Conservation (phyloP, 2,113 vertebrate genomes). For the Thymallus thymallus region DNA sequence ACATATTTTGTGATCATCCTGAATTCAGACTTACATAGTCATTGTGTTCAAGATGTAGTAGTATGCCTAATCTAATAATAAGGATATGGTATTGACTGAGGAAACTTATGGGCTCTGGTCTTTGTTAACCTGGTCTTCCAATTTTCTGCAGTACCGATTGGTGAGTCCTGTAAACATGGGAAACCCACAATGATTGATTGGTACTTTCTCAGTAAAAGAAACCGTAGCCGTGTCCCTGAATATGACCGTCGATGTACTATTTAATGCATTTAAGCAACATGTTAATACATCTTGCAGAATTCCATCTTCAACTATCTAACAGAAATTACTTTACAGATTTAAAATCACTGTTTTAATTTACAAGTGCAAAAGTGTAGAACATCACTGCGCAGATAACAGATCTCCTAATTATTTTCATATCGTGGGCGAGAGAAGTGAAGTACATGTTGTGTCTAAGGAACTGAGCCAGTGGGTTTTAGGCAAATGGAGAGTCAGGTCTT, state of each 20-base stretch:
- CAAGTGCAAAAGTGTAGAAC: constrained; percentile 22
- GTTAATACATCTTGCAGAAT: constrained; percentile 1
- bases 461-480: constrained; percentile 28
- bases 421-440: constrained; percentile 33
- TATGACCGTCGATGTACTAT: constrained; percentile 10
- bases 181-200: constrained; percentile 35
- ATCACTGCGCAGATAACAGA: constrained; percentile 39
- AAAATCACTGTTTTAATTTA: constrained; percentile 35
- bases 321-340: constrained; percentile 39
- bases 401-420: constrained; percentile 33
- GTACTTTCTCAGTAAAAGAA: constrained; percentile 34
- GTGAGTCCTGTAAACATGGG: constrained; percentile 27
- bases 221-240: constrained; percentile 28
- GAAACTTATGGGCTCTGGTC: neutral
- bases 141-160: constrained; percentile 34
- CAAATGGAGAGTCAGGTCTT: constrained; percentile 48
- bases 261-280: constrained; percentile 37
- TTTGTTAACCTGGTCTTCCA: constrained; percentile 47
- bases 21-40: too few relatives aligned
- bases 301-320: constrained; percentile 40
- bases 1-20: neutral
- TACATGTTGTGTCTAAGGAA: constrained; percentile 40
- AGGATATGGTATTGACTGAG: neutral
- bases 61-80: neutral
- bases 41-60: too few relatives aligned